Evolutionary conservation across 2,797 vertebrate genomes (phyloP).

Genomic region (Valencia hispanica): DNA sequence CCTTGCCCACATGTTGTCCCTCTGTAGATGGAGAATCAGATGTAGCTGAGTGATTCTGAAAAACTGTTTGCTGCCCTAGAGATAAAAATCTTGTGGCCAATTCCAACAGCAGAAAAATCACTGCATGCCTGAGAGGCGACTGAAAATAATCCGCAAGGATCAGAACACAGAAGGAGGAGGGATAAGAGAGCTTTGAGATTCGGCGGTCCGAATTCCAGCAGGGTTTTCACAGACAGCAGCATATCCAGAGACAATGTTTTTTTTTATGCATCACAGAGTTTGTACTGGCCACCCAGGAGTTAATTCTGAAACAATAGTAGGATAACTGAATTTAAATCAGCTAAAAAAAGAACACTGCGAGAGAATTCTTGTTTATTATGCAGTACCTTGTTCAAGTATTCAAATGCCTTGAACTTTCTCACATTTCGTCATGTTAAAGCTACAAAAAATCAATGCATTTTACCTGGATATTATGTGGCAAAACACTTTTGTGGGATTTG

Average conservation of each 20-base stretch:
- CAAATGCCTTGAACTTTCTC: not conserved
- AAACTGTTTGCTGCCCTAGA: slow-evolving; percentile 47
- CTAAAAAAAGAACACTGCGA: not conserved
- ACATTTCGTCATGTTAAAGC: not conserved
- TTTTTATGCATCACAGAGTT: slow-evolving; percentile 11
- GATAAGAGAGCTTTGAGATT: slow-evolving; percentile 17
- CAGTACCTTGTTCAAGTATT: not conserved
- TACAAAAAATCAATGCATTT: not conserved
- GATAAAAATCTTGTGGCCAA: slow-evolving; percentile 57
- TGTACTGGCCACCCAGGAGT: not conserved
- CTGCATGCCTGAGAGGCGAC: slow-evolving; percentile 29
- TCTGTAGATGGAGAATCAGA: not conserved
- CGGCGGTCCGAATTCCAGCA: slow-evolving; percentile 8
- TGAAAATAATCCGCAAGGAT: slow-evolving; percentile 42
- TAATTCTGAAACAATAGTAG: not conserved
- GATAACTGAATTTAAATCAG: slow-evolving; percentile 14
- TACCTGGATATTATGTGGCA: not conserved
- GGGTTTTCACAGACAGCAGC: not conserved
- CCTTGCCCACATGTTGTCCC: not conserved
- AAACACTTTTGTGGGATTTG: not conserved
- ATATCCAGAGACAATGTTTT: not conserved
- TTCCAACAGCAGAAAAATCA: slow-evolving; percentile 58
- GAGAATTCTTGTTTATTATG: not conserved
- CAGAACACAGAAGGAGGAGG: slow-evolving; percentile 15
- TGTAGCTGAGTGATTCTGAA: slow-evolving; percentile 28